Evolutionary conservation across 2,888 invertebrate species (phyloP).

Genomic region (Euzetes globulus): DNA sequence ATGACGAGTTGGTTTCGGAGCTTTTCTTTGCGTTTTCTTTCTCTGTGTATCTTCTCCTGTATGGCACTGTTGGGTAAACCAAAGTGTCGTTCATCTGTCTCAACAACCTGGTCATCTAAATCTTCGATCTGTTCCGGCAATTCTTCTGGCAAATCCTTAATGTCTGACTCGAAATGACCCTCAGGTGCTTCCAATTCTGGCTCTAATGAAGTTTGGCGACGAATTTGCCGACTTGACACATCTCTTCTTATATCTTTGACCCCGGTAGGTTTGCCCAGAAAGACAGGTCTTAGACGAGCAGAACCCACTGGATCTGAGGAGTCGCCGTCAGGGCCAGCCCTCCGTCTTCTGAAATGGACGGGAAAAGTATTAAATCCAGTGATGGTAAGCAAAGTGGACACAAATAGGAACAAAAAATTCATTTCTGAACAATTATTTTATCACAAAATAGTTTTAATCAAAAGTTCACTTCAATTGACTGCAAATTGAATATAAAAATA

Average conservation of each 20-base stretch:
- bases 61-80: not conserved
- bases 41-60: not conserved
- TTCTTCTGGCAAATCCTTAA: not conserved
- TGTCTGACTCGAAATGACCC: not conserved
- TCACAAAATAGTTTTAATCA: no score
- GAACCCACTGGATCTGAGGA: not conserved
- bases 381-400: not conserved
- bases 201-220: not conserved
- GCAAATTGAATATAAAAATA: no score
- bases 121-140: not conserved
- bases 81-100: not conserved
- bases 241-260: not conserved
- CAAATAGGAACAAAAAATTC: no score
- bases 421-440: no score
- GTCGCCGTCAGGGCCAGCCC: not conserved
- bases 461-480: no score
- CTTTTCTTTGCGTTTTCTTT: not conserved
- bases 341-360: not conserved
- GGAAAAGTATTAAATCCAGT: not conserved
- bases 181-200: not conserved
- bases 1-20: not conserved
- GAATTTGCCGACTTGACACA: not conserved
- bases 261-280: not conserved
- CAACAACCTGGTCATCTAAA: not conserved
- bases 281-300: not conserved